These are phyloP conservation scores for Catostomus latipinnis DNA, from an alignment of 2,797 vertebrate species.

Conservation along the genomic window DNA sequence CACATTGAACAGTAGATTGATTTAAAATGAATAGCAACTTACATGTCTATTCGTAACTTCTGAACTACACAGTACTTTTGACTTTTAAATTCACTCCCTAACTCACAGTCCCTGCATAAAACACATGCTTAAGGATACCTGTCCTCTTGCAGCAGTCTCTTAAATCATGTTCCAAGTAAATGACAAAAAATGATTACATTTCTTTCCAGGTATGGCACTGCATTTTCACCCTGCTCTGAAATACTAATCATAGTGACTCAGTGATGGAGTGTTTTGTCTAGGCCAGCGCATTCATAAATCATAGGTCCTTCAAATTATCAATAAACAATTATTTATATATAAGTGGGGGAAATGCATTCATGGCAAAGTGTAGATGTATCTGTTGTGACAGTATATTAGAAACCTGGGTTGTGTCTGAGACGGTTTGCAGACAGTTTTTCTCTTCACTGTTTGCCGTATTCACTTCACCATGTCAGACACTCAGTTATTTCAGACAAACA, in stretches of 20 bases:
- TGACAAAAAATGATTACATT: conserved; percentile 48
- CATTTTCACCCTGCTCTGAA: conserved; percentile 52
- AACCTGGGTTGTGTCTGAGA: not conserved
- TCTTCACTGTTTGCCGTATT: not conserved
- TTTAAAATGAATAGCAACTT: too few relatives aligned
- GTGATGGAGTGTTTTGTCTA: conserved; percentile 35
- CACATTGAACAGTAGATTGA: too few relatives aligned
- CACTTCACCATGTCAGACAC: not conserved
- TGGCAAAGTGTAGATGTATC: not conserved
- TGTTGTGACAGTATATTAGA: not conserved
- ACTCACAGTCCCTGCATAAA: not conserved
- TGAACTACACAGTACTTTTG: conserved; percentile 9
- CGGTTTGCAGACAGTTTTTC: not conserved
- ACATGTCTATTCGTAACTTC: too few relatives aligned
- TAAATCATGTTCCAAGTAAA: conserved; percentile 32
- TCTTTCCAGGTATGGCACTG: conserved; percentile 39
- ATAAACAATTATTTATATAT: conserved; percentile 33
- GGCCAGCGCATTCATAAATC: conserved; percentile 46
- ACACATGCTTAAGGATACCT: not conserved
- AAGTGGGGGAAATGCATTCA: conserved; percentile 9
- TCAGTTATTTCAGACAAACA: conserved; percentile 17
- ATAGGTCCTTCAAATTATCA: conserved; percentile 27
- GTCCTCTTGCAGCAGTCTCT: conserved; percentile 9
- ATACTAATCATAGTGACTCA: conserved; percentile 50
- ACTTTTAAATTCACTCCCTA: conserved; percentile 5